These are phyloP conservation scores for Gallinago solitaria DNA, from an alignment of 2,797 vertebrate species.

Conservation along the genomic window DNA sequence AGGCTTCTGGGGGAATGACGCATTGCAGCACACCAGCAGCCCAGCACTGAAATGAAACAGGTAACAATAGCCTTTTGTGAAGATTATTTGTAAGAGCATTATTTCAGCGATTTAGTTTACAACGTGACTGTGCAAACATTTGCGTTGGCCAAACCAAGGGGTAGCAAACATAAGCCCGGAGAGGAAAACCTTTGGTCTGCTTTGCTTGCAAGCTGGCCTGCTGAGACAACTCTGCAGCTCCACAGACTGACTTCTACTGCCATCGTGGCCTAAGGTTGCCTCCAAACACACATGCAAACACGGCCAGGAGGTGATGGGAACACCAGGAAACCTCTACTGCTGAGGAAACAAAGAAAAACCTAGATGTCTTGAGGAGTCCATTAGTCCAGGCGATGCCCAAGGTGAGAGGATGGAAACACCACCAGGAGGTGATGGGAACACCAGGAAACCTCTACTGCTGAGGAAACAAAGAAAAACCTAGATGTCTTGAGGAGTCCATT, in stretches of 20 bases:
- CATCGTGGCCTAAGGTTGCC: neutral
- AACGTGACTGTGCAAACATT: neutral
- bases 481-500: neutral
- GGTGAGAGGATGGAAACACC: neutral
- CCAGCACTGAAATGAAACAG: accelerated
- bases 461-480: neutral
- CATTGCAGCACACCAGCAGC: neutral
- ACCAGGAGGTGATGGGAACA: neutral
- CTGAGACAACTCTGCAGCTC: neutral
- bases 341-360: neutral
- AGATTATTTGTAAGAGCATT: neutral
- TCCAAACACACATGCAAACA: neutral
- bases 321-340: neutral
- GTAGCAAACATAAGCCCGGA: neutral
- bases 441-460: accelerated
- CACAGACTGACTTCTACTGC: neutral
- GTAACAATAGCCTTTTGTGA: neutral
- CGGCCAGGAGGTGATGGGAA: neutral
- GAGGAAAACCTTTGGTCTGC: neutral
- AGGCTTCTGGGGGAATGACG: neutral
- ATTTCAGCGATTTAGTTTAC: neutral
- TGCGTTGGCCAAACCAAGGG: neutral
- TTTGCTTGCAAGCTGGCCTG: neutral
- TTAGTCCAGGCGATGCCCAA: neutral
- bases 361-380: neutral